Base-by-base conservation (phyloP, 2,888 invertebrate species). In the Thymelicus lineola region DNA sequence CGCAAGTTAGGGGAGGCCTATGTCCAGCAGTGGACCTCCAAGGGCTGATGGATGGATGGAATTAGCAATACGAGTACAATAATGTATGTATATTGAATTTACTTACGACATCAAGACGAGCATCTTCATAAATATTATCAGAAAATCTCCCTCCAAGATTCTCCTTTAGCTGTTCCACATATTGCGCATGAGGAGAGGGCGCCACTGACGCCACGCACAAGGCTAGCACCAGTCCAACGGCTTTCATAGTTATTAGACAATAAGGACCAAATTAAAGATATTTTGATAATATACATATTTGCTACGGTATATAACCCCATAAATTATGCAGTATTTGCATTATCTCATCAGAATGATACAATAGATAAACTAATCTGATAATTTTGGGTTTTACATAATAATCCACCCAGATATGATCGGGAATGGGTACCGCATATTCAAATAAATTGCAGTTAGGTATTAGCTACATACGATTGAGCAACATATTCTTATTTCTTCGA, bases 51-150 rank as follows among this genome's bases (percentile, higher is more conserved):
- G n/a, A n/a, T n/a, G n/a, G n/a, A n/a, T n/a, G n/a, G n/a, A 42
- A 42, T 42, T 42, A 10, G 10, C 10, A 9, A 42, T 10, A 42
- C 36, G 10, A 46, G 0, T 6, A 42, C 7, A 48, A 20, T 20
- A 2, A 20, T 20, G 3, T 20, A 20, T 1, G 20, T 20, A 20
- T 20, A 1, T 2, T 20, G 20, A 20, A 20, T 2, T n/a, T 3
- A 86, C 91, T 86, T 74, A 93, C 93, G 81, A 86, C 89, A 72
- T 85, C 86, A 60, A 93, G 77, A 3, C 65, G 68, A 36, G 93
- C 89, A 81, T 93, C 93, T 82, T 90, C 87, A 4, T 82, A 50
- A 17, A 93, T 77, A 71, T 89, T 77, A 70, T 85, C 78, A 12
- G 91, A 91, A 57, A 81, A 81, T 74, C 74, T 85, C 70, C 48